Conservation (phyloP, 2,113 vertebrate species). For the Cephalopholis sonnerati region DNA sequence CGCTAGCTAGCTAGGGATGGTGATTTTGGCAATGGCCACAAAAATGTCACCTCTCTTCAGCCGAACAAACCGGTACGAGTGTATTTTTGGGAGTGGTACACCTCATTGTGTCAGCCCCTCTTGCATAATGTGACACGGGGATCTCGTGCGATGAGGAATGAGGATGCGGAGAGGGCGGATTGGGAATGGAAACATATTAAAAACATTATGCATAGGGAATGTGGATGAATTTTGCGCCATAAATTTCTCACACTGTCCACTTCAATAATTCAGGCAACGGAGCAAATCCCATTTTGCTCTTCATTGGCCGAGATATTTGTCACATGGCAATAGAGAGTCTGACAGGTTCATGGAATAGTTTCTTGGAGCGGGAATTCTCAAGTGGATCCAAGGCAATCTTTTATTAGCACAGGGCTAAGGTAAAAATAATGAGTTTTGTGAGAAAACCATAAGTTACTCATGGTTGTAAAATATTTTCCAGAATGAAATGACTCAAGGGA, state of each 20-base stretch:
- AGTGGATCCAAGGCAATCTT: conserved; percentile 8
- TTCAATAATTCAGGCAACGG: conserved; percentile 79
- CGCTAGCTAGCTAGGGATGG: conserved; percentile 10
- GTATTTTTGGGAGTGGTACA: conserved; percentile 42
- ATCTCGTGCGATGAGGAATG: conserved; percentile 26
- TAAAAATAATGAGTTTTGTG: conserved; percentile 22
- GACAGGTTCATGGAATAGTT: conserved; percentile 63
- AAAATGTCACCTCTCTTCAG: conserved; percentile 38
- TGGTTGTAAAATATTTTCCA: conserved; percentile 8
- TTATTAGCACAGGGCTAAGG: not conserved
- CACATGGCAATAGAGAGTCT: conserved; percentile 69
- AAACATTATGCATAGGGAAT: conserved; percentile 61
- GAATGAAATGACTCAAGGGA: not conserved
- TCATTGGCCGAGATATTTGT: conserved; percentile 72
- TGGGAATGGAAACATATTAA: conserved; percentile 48
- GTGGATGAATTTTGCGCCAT: conserved; percentile 65
- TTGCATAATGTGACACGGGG: conserved; percentile 52
- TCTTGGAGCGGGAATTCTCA: conserved; percentile 27
- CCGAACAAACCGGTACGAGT: not conserved
- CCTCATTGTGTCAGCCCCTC: conserved; percentile 44
- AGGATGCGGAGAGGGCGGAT: conserved; percentile 22
- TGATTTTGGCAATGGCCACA: conserved; percentile 25
- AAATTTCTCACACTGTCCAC: conserved; percentile 72
- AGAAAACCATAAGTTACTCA: conserved; percentile 8
- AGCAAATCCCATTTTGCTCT: conserved; percentile 70